Conservation (phyloP, 2,113 vertebrate species). For the Kryptolebias marmoratus region DNA sequence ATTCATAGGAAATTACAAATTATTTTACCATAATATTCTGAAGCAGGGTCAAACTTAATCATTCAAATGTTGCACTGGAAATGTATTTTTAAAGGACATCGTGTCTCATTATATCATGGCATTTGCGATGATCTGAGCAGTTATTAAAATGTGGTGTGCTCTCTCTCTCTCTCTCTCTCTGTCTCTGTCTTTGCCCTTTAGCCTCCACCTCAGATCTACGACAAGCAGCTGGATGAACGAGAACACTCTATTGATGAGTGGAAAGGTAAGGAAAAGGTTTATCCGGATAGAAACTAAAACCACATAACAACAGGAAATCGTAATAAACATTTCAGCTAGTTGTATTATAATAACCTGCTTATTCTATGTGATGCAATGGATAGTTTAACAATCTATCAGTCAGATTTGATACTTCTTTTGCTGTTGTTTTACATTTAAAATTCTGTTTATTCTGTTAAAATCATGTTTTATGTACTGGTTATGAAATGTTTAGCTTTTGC, state of each 20-base stretch:
- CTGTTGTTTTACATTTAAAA: neutral
- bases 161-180: constrained; percentile 3
- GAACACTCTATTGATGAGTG: constrained; percentile 99
- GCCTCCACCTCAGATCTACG: constrained; percentile 99
- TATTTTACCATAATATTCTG: neutral
- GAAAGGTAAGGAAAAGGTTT: constrained; percentile 85
- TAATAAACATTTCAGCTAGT: too few relatives aligned
- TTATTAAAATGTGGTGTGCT: constrained; percentile 29
- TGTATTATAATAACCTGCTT: too few relatives aligned
- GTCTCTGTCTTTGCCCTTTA: constrained; percentile 64
- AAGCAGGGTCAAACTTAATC: neutral
- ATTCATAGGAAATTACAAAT: too few relatives aligned
- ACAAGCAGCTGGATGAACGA: constrained; percentile 98
- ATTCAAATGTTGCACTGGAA: neutral
- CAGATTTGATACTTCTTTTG: too few relatives aligned
- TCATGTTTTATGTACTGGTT: neutral
- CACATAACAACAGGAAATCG: too few relatives aligned
- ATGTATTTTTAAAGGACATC: neutral
- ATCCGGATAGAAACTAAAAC: too few relatives aligned
- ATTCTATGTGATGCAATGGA: neutral
- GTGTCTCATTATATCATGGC: neutral
- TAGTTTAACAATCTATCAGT: neutral
- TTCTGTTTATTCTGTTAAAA: too few relatives aligned
- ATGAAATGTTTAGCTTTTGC: neutral
- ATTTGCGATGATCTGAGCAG: neutral